A percentile compares a stretch with the other conserved stretches of the same genome.
These are phyloP conservation scores for Ferdinandea cuprea DNA, from an alignment of 2,888 invertebrate species.

Conservation along the genomic window DNA sequence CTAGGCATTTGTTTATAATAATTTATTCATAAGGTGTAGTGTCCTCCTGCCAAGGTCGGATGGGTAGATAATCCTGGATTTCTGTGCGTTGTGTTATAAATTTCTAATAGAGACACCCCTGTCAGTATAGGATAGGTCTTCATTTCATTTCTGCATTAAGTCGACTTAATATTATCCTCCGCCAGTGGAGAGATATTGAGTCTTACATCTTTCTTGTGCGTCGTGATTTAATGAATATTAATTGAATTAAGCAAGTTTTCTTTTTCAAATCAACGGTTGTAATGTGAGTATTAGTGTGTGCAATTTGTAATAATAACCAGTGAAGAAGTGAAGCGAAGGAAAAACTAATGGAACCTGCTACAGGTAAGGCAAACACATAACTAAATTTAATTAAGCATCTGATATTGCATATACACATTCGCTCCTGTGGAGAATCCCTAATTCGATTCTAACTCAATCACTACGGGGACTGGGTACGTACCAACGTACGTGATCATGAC, in stretches of 20 bases:
- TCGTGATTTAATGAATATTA: conserved; percentile 26
- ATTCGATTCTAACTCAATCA: conserved; percentile 34
- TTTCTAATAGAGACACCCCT: not conserved
- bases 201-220: not conserved
- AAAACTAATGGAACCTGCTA: conserved; percentile 36
- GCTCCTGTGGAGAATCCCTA: conserved; percentile 21
- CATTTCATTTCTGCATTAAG: conserved; percentile 1
- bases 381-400: conserved; percentile 7
- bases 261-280: conserved; percentile 19
- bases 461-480: not conserved
- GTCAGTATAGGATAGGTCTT: not conserved
- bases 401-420: not conserved
- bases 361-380: conserved; percentile 55
- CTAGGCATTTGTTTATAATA: conserved; percentile 54
- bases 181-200: not conserved
- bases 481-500: conserved; percentile 16
- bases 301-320: conserved; percentile 7
- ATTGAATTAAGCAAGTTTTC: conserved; percentile 28
- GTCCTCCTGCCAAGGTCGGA: conserved; percentile 40
- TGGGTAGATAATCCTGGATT: conserved; percentile 23
- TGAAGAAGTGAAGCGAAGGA: not conserved
- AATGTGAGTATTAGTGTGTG: conserved; percentile 31
- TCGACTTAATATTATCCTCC: conserved; percentile 33
- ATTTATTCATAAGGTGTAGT: conserved; percentile 59
- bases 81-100: conserved; percentile 33